Conservation (phyloP, 2,113 vertebrate species). For the Microtus ochrogaster region DNA sequence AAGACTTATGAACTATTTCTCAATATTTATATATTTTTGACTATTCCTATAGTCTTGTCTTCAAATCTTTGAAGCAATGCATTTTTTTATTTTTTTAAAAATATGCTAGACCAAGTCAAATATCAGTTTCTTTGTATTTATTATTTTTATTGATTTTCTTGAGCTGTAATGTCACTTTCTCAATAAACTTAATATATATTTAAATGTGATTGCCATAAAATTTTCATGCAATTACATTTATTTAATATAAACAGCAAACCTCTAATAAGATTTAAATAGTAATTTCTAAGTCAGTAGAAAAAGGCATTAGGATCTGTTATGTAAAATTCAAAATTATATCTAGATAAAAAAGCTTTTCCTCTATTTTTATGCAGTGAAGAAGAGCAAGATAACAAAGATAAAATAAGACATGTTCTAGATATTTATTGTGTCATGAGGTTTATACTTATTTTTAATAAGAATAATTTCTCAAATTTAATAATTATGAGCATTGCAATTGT, state of each 20-base stretch:
- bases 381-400: neutral
- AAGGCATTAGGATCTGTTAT: neutral
- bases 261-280: neutral
- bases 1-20: neutral
- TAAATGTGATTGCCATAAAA: neutral
- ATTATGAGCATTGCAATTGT: neutral
- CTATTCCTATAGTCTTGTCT: neutral
- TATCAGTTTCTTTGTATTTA: neutral
- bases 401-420: neutral
- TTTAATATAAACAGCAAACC: neutral
- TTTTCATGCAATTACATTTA: neutral
- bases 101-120: neutral
- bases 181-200: neutral
- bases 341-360: neutral
- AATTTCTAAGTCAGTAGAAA: neutral
- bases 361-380: neutral
- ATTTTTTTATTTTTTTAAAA: neutral
- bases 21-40: neutral
- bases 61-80: slow-evolving; percentile 11
- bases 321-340: neutral
- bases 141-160: too few species aligned
- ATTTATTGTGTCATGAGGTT: neutral
- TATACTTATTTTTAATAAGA: neutral
- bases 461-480: slow-evolving; percentile 25
- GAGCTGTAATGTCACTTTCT: neutral